These are phyloP conservation scores for Psix sp. DNA, from an alignment of 1,140 invertebrate species.

Conservation along the genomic window DNA sequence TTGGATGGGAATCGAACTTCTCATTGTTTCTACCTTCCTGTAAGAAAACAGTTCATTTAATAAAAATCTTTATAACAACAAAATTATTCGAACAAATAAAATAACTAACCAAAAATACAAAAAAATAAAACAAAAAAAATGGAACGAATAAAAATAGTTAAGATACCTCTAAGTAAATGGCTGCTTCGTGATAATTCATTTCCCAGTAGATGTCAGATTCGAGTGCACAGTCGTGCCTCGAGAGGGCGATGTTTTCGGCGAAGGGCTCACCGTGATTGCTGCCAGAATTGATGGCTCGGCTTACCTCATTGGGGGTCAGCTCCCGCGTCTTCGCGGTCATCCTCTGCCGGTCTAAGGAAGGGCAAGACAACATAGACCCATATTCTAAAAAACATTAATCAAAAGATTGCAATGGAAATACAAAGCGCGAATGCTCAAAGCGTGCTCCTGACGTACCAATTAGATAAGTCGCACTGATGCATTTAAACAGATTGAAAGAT, in stretches of 20 bases:
- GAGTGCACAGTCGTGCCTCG: slow-evolving; percentile 60
- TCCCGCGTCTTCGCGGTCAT: slow-evolving; percentile 55
- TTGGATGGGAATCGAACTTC: slow-evolving; percentile 93
- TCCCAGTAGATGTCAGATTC: slow-evolving; percentile 82
- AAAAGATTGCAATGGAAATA: slow-evolving; percentile 57
- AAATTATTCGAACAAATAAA: background rate
- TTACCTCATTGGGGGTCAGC: slow-evolving; percentile 62
- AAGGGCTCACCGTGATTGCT: slow-evolving; percentile 53
- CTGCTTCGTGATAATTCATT: slow-evolving; percentile 93
- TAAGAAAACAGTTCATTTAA: slow-evolving; percentile 58
- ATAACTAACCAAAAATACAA: background rate
- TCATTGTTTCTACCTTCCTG: slow-evolving; percentile 95
- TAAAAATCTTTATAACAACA: background rate
- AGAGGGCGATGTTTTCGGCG: slow-evolving; percentile 65
- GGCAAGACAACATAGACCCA: slow-evolving; percentile 75
- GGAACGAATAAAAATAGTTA: slow-evolving; percentile 3
- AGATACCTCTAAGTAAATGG: slow-evolving; percentile 88
- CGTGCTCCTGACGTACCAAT: no score
- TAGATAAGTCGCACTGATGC: no score
- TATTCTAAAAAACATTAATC: slow-evolving; percentile 73
- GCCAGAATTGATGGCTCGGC: slow-evolving; percentile 52
- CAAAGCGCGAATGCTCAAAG: slow-evolving; percentile 42
- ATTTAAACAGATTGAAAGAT: no score
- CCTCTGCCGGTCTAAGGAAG: slow-evolving; percentile 68
- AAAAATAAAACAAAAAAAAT: slow-evolving; percentile 6